Conservation (phyloP, 2,113 vertebrate species). For the Acrocephalus kingi region DNA sequence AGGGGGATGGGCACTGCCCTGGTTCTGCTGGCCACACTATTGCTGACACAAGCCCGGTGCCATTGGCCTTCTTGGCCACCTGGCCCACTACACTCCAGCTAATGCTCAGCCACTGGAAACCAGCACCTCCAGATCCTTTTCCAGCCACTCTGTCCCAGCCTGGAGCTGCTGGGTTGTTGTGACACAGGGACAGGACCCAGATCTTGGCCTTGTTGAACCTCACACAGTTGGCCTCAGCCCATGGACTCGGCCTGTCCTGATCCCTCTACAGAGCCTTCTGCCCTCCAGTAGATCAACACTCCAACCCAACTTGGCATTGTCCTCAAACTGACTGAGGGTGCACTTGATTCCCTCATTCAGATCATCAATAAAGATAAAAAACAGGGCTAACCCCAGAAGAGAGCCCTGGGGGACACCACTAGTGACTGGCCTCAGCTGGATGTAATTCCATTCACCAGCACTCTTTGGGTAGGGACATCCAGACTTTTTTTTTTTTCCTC, state of each 20-base stretch:
- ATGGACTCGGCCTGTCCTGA: background rate
- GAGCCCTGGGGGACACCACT: background rate
- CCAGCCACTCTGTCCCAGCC: background rate
- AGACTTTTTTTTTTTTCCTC: background rate
- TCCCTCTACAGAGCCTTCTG: background rate
- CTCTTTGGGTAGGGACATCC: background rate
- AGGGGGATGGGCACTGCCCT: background rate
- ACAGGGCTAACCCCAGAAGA: background rate
- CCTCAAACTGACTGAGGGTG: background rate
- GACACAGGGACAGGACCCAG: background rate
- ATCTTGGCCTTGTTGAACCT: background rate
- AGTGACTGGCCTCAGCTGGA: background rate
- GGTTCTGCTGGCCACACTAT: background rate
- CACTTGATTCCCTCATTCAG: background rate
- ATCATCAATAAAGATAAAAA: background rate
- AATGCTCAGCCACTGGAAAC: background rate
- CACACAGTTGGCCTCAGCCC: fast-evolving
- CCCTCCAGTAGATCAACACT: background rate
- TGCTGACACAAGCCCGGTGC: background rate
- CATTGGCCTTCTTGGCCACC: background rate
- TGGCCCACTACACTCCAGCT: background rate
- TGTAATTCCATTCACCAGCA: background rate
- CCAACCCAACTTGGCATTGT: fast-evolving
- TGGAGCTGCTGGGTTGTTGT: background rate
- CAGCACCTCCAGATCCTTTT: background rate